These are phyloP conservation scores for Lates japonicus DNA, from an alignment of 2,797 vertebrate species.

Conservation along the genomic window DNA sequence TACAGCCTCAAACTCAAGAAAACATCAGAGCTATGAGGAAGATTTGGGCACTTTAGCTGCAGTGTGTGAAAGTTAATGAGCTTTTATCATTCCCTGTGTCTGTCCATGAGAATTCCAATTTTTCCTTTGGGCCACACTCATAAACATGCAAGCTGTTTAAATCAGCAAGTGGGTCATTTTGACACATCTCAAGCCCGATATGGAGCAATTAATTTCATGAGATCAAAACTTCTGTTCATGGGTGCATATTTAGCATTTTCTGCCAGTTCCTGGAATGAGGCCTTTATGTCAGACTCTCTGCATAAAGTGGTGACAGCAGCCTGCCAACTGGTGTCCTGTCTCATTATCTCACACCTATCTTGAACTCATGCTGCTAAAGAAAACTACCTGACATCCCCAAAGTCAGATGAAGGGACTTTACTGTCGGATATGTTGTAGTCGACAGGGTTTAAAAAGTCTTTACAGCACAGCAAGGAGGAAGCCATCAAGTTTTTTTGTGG, in stretches of 20 bases:
- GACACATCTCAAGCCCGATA: constrained; percentile 24
- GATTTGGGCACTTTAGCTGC: background rate
- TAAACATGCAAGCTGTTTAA: constrained; percentile 22
- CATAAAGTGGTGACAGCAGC: constrained; percentile 43
- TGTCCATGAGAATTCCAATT: background rate
- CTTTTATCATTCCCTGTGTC: background rate
- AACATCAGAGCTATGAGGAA: background rate
- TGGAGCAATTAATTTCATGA: constrained; percentile 17
- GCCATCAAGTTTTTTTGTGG: too few relatives aligned
- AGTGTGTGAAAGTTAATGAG: background rate
- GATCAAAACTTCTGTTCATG: constrained; percentile 37
- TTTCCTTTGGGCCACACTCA: constrained; percentile 17
- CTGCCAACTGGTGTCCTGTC: constrained; percentile 48
- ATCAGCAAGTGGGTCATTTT: constrained; percentile 27
- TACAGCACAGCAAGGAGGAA: too few relatives aligned
- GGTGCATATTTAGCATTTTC: constrained; percentile 37
- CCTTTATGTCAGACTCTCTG: constrained; percentile 47
- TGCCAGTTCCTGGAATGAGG: constrained; percentile 35
- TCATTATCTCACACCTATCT: constrained; percentile 61
- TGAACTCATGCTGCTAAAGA: constrained; percentile 29
- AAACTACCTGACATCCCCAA: constrained; percentile 41
- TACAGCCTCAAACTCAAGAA: background rate
- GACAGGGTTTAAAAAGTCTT: too few relatives aligned
- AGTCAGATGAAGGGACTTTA: constrained; percentile 29
- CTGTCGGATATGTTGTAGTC: background rate